Evolutionary conservation across 2,797 vertebrate species (phyloP).

Genomic region (Sylvilagus floridanus): DNA sequence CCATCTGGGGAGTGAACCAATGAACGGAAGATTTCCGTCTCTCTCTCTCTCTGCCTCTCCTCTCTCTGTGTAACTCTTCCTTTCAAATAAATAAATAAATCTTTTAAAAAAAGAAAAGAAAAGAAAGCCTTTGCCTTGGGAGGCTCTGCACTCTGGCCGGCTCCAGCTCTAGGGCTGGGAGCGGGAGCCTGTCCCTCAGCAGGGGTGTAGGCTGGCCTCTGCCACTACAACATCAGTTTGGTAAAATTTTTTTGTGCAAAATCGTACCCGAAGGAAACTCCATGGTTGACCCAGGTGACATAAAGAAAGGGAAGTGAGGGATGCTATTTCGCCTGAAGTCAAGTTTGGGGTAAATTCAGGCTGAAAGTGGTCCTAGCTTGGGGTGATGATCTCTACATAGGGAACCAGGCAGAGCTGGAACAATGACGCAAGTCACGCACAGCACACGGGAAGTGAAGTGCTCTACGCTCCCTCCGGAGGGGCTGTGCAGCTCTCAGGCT

Average conservation of each 20-base stretch:
- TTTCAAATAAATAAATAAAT: too few species aligned
- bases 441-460: not conserved
- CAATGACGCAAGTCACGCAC: too few species aligned
- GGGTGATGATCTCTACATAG: accelerated
- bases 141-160: not conserved
- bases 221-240: not conserved
- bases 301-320: not conserved
- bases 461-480: not conserved
- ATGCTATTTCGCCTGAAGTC: not conserved
- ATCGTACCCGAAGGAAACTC: constrained; percentile 20
- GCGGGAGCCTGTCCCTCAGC: not conserved
- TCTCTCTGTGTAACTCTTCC: too few species aligned
- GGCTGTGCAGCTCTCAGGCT: not conserved
- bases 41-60: too few species aligned
- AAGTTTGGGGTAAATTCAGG: not conserved
- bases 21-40: too few species aligned
- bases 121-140: too few species aligned
- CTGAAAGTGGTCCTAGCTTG: not conserved
- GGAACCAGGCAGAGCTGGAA: too few species aligned
- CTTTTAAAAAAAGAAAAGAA: too few species aligned
- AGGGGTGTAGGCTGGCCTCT: not conserved
- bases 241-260: not conserved
- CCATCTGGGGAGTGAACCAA: too few species aligned
- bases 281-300: not conserved
- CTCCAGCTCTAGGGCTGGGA: not conserved